A percentile compares a stretch with the other conserved stretches of the same genome.
These are phyloP conservation scores for Lepidocolaptes lacrymiger DNA, from an alignment of 2,797 vertebrate genomes.

Conservation along the genomic window DNA sequence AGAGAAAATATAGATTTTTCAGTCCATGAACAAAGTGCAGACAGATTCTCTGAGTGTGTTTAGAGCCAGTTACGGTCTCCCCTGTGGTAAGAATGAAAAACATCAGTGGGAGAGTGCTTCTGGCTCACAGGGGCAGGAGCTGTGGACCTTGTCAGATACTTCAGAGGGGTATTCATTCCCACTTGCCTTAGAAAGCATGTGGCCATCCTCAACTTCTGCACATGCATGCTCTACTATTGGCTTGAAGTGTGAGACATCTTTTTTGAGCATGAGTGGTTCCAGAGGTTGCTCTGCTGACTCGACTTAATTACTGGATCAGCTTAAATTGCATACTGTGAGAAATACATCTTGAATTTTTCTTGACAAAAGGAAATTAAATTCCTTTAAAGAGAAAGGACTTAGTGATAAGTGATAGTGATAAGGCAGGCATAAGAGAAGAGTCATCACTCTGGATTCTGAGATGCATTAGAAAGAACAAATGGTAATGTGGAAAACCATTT, in stretches of 20 bases:
- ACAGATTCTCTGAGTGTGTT: neutral
- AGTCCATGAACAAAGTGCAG: neutral
- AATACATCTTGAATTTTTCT: neutral
- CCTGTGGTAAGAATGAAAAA: neutral
- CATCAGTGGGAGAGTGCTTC: accelerated
- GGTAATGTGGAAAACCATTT: neutral
- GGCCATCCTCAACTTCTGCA: neutral
- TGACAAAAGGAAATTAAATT: neutral
- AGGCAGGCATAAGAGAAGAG: neutral
- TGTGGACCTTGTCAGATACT: neutral
- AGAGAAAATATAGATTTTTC: neutral
- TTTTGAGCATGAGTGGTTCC: neutral
- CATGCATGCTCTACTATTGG: accelerated
- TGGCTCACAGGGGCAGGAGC: neutral
- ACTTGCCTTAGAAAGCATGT: neutral
- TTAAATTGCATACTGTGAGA: neutral
- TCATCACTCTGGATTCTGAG: neutral
- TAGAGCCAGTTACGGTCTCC: neutral
- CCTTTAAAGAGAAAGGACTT: neutral
- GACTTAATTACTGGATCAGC: neutral
- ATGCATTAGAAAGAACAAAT: neutral
- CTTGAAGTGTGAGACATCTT: neutral
- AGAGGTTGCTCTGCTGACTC: neutral
- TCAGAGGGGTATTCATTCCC: neutral
- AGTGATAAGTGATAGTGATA: neutral